phyloP scores from a whole-genome alignment of 2,797 vertebrate species.

The Coregonus sp. region DNA sequence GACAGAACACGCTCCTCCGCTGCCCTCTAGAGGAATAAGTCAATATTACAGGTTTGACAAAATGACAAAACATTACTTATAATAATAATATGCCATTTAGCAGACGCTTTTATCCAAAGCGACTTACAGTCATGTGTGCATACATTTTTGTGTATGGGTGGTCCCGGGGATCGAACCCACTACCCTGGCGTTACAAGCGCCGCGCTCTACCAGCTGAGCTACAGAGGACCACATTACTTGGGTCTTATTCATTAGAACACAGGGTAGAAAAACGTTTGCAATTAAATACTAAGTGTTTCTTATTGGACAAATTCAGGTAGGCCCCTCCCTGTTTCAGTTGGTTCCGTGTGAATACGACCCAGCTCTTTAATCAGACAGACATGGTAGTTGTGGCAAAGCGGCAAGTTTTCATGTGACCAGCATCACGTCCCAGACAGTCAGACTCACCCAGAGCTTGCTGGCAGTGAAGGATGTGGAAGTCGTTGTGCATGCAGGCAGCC shows the following conservation, averaged over 20 bases:
- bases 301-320: neutral
- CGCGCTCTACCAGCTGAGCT: too few relatives aligned
- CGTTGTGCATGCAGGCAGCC: constrained; percentile 92
- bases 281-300: neutral
- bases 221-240: neutral
- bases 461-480: constrained; percentile 89
- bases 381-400: neutral
- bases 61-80: neutral
- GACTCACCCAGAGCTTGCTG: constrained; percentile 70
- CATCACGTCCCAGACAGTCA: neutral
- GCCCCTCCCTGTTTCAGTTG: neutral
- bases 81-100: too few relatives aligned
- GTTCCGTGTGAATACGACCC: neutral
- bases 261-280: neutral
- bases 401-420: neutral
- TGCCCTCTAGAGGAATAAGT: constrained; percentile 65
- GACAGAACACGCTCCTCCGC: constrained; percentile 69
- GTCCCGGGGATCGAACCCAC: too few relatives aligned
- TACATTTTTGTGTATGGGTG: too few relatives aligned
- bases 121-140: too few relatives aligned
- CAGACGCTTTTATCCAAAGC: too few relatives aligned
- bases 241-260: neutral
- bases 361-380: neutral
- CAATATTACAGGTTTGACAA: neutral
- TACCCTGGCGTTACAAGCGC: too few relatives aligned